Evolutionary conservation across 2,113 vertebrate genomes (phyloP), one percentile per base, ranked within the genome.

Genomic region (Clarias gariepinus): DNA sequence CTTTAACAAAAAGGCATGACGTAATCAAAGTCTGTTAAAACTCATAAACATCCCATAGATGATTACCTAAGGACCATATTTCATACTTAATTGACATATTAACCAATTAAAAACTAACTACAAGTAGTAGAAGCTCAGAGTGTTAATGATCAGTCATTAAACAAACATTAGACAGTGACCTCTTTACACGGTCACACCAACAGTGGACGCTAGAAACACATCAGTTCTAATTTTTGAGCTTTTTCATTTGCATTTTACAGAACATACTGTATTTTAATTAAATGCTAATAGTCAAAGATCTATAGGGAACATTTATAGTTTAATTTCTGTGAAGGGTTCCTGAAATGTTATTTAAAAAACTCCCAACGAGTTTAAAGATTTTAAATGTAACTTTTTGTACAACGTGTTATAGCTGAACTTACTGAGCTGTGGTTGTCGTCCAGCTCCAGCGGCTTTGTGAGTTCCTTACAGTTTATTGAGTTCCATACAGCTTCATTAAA

Each of bases 381-480:
- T 25, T 3, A 68, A 68, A 68, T 28, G 28, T 69, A 18, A 36
- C 64, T 36, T 36, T 36, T 15, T 11, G n/a, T 47, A 21, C 41
- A 73, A 13, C 5, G 9, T 69, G 66, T 18, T 30, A 36, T 36
- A 71, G 16, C 18, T 1, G 9, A 71, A 87, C 81, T 86, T 63
- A 87, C 85, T 57, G 28, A 64, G n/a, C 16, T 81, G 8, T 47
- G 5, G 74, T 87, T 58, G 19, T 63, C 57, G 21, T 79, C n/a
- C 47, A 87, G 41, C 10, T 9, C 60, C 61, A 68, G 25, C 9
- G 81, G 82, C 11, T 84, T 84, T 80, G 28, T 81, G 66, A 84
- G 15, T 53, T 66, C 77, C 18, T 87, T 58, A 76, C 88, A 89
- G 10, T 25, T 18, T 57, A 47, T 8, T 81, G 66, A 84, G 15